These are phyloP conservation scores for Myanophis thanlyinensis DNA, from an alignment of 2,113 vertebrate genomes.

Conservation along the genomic window DNA sequence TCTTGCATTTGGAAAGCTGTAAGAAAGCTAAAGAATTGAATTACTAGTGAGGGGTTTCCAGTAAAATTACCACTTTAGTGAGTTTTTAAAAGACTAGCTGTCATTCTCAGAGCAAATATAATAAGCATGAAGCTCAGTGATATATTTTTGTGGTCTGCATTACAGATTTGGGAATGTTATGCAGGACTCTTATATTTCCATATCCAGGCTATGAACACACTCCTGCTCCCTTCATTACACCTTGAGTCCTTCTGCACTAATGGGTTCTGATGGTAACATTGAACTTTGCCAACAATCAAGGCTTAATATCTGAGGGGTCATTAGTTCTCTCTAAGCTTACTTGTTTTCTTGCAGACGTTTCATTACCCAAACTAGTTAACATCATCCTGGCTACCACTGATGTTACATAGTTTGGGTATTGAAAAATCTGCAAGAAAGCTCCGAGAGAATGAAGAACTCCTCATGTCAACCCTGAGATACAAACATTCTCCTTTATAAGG, in stretches of 20 bases:
- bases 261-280: not conserved
- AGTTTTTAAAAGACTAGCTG: not conserved
- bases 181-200: not conserved
- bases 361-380: too few relatives aligned
- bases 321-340: too few relatives aligned
- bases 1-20: slow-evolving; percentile 6
- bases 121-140: not conserved
- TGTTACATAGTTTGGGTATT: too few relatives aligned
- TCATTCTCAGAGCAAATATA: not conserved
- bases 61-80: slow-evolving; percentile 1
- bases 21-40: not conserved
- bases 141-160: not conserved
- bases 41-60: not conserved
- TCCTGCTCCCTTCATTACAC: not conserved
- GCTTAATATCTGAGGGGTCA: too few relatives aligned
- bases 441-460: too few relatives aligned
- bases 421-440: too few relatives aligned
- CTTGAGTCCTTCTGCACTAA: not conserved
- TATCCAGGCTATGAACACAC: not conserved
- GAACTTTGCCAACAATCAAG: not conserved
- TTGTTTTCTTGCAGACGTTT: too few relatives aligned
- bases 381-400: too few relatives aligned
- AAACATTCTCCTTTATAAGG: not conserved
- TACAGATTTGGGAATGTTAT: not conserved
- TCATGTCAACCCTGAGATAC: too few relatives aligned